Conservation (phyloP, 1,140 invertebrate genomes). For the Coptotermes formosanus region DNA sequence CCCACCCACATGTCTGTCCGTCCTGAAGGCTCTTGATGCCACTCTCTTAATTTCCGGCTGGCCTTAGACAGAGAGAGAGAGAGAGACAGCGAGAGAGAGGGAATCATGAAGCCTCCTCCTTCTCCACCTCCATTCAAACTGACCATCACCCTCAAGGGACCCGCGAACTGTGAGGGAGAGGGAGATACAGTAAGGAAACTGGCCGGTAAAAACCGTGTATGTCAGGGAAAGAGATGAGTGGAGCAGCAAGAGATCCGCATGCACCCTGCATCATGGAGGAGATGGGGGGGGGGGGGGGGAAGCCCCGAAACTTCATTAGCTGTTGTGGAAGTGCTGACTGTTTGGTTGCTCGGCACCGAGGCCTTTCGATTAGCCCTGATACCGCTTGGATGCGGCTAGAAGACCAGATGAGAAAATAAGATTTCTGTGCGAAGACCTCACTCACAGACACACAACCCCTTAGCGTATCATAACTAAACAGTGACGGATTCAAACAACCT, state of each 20-base stretch:
- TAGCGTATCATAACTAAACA: conserved; percentile 9
- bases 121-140: conserved; percentile 4
- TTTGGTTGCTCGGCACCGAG: not conserved
- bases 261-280: not conserved
- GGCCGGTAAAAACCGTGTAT: not conserved
- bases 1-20: not conserved
- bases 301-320: conserved; percentile 22
- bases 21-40: conserved; percentile 7
- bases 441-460: conserved; percentile 19
- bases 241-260: not conserved
- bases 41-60: conserved; percentile 27
- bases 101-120: not conserved
- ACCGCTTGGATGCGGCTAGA: not conserved
- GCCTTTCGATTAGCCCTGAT: conserved; percentile 28
- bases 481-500: conserved; percentile 18
- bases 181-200: not conserved
- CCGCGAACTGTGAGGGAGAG: not conserved
- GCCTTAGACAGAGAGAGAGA: not conserved
- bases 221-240: conserved; percentile 17
- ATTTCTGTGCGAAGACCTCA: conserved; percentile 20
- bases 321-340: conserved; percentile 29
- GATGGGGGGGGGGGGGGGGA: too few species aligned
- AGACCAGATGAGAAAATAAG: conserved; percentile 33
- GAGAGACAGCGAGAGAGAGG: not conserved
- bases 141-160: conserved; percentile 24